Evolutionary conservation across 2,888 invertebrate species (phyloP).

Genomic region (Plagodis pulveraria): DNA sequence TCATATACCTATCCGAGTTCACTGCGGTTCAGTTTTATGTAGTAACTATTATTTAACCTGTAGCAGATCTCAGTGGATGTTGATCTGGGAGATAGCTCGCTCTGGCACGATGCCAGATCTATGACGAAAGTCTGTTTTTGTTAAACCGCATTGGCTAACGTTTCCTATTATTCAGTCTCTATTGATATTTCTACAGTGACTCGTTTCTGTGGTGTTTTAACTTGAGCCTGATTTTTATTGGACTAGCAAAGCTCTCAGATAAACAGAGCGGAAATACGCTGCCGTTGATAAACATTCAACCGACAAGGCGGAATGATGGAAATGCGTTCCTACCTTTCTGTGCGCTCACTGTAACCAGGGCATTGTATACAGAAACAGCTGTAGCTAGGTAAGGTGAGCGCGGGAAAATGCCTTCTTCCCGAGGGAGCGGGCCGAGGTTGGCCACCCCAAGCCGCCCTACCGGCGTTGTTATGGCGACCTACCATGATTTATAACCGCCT

Average conservation of each 20-base stretch:
- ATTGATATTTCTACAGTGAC: slow-evolving; percentile 30
- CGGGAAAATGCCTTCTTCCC: slow-evolving; percentile 62
- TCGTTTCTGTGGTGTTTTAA: slow-evolving; percentile 14
- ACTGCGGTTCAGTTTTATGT: slow-evolving; percentile 47
- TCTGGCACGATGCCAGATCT: slow-evolving; percentile 60
- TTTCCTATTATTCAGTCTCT: slow-evolving; percentile 39
- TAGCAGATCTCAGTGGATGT: slow-evolving; percentile 33
- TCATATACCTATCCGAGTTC: slow-evolving; percentile 46
- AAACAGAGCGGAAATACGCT: slow-evolving; percentile 9
- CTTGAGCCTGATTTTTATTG: neutral
- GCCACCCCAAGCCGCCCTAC: slow-evolving; percentile 55
- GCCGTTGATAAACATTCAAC: slow-evolving; percentile 32
- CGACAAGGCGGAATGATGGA: slow-evolving; percentile 53
- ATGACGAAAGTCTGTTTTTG: slow-evolving; percentile 58
- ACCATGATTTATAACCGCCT: slow-evolving; percentile 69
- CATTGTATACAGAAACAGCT: slow-evolving; percentile 63
- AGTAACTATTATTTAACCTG: neutral
- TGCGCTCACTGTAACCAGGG: slow-evolving; percentile 55
- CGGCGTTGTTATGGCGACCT: slow-evolving; percentile 68
- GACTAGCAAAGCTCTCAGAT: slow-evolving; percentile 3
- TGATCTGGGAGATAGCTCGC: slow-evolving; percentile 25
- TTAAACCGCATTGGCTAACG: slow-evolving; percentile 45
- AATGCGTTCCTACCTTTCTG: slow-evolving; percentile 54
- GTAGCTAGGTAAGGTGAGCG: slow-evolving; percentile 61
- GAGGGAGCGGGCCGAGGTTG: slow-evolving; percentile 52